Percentiles rank a stretch among this genome's conserved stretches.
Evolutionary conservation across 2,113 vertebrate genomes (phyloP).

Genomic region (Chlorodrepanis virens): DNA sequence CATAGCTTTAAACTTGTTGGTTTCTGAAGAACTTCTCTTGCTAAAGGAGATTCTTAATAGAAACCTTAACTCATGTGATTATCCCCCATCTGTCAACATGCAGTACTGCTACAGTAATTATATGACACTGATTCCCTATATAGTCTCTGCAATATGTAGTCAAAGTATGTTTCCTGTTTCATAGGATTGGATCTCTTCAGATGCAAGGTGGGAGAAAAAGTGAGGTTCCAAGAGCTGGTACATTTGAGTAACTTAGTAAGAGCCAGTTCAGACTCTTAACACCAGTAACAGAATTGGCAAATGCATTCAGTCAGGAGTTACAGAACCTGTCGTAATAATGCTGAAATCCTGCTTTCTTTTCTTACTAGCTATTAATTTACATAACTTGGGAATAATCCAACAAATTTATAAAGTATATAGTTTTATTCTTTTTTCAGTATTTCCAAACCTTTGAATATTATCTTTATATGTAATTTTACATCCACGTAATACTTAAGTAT

Average conservation of each 20-base stretch:
- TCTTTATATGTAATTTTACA: neutral
- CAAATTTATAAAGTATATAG: neutral
- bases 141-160: neutral
- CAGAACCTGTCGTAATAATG: neutral
- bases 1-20: neutral
- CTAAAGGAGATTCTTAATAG: neutral
- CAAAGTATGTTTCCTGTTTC: neutral
- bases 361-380: neutral
- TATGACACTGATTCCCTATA: neutral
- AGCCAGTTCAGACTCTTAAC: neutral
- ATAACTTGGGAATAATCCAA: neutral
- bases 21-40: neutral
- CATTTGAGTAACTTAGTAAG: neutral
- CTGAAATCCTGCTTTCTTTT: neutral
- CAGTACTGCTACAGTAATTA: neutral
- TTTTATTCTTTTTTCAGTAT: neutral
- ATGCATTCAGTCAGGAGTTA: neutral
- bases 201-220: neutral
- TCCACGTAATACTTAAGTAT: neutral
- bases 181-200: neutral
- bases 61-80: neutral
- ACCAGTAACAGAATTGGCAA: neutral
- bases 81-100: neutral
- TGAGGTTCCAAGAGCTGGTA: neutral
- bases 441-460: neutral